Evolutionary conservation across 2,888 invertebrate genomes (phyloP).

Genomic region (Dinocampus coccinellae): DNA sequence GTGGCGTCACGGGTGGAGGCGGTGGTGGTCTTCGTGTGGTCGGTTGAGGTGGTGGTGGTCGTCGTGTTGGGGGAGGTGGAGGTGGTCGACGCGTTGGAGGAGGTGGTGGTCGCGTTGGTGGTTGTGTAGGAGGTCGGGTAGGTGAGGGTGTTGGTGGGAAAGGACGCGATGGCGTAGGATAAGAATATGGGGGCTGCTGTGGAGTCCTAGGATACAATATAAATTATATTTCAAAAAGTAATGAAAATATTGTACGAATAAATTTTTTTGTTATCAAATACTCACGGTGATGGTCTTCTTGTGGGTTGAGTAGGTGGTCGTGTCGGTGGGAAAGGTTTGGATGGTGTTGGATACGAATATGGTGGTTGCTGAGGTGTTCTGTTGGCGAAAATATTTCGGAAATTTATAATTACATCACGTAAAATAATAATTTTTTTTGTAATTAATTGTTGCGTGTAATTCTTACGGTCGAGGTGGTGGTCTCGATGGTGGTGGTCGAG

Average conservation of each 20-base stretch:
- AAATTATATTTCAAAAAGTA: not conserved
- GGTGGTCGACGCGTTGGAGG: conserved; percentile 20
- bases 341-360: conserved; percentile 50
- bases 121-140: conserved; percentile 43
- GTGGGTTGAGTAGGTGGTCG: conserved; percentile 35
- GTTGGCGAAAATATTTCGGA: too few relatives aligned
- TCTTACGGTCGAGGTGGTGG: conserved; percentile 30
- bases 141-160: conserved; percentile 43
- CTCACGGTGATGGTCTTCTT: conserved; percentile 48
- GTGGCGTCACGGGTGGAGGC: conserved; percentile 42
- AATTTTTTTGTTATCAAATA: not conserved
- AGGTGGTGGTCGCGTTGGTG: conserved; percentile 49
- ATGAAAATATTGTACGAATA: not conserved
- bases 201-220: not conserved
- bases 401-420: not conserved
- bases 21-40: conserved; percentile 38
- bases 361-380: conserved; percentile 9
- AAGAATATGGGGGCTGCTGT: conserved; percentile 28
- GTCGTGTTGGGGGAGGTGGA: conserved; percentile 13
- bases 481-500: conserved; percentile 45
- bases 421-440: conserved; percentile 14
- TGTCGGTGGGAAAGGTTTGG: conserved; percentile 26
- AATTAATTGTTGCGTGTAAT: not conserved
- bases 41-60: conserved; percentile 32
- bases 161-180: conserved; percentile 48